phyloP scores from a whole-genome alignment of 92 coral and sea anemone genomes.

The Desmophyllum pertusum region DNA sequence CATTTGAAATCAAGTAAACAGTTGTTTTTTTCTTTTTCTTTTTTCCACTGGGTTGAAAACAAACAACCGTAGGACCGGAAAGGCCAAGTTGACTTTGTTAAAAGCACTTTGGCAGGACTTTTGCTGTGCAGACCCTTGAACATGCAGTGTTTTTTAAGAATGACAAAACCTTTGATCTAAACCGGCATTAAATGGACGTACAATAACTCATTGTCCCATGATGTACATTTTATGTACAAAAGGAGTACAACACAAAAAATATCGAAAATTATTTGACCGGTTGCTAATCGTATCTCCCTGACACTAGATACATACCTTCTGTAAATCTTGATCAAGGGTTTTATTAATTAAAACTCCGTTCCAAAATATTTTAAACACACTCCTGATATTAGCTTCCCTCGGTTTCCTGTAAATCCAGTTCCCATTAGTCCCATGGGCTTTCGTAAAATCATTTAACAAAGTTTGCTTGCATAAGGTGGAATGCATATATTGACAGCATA shows the following conservation, averaged over 20 bases:
- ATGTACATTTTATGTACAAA: slow-evolving; percentile 4
- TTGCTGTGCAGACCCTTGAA: background rate
- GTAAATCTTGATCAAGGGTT: background rate
- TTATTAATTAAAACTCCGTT: background rate
- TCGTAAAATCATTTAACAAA: background rate
- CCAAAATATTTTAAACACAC: background rate
- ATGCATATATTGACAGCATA: background rate
- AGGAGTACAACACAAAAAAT: background rate
- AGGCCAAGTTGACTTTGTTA: background rate
- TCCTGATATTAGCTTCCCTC: background rate
- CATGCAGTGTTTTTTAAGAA: background rate
- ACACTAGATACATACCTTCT: background rate
- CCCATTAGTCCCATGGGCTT: slow-evolving; percentile 11
- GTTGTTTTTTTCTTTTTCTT: background rate
- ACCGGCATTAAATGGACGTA: background rate
- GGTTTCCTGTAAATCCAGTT: background rate
- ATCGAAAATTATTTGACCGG: background rate
- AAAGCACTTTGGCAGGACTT: background rate
- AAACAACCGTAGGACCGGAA: background rate
- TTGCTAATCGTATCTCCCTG: background rate
- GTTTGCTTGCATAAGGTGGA: background rate
- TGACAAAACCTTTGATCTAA: background rate
- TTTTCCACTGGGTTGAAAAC: background rate
- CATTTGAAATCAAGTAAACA: background rate
- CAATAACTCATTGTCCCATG: background rate